Evolutionary conservation across 1,140 invertebrate species (phyloP), one percentile per base, ranked within the genome.

Genomic region (Drosophila nannoptera): DNA sequence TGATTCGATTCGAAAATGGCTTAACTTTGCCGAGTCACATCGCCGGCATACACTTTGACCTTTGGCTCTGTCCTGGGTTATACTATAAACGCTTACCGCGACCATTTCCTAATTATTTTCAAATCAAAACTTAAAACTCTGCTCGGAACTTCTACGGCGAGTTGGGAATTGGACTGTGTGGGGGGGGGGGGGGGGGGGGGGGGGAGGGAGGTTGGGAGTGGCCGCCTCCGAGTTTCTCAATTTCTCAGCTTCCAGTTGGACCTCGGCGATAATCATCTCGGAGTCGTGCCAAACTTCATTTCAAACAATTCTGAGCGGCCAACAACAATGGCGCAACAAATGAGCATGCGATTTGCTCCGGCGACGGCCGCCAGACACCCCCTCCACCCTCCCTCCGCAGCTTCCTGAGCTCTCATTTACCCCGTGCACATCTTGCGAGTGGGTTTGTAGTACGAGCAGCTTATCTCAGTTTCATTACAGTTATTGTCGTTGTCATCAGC

Each of bases 401-500:
- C 35, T 1, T 2, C 35, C 35, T 2, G 2, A n/a, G 5, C 6
- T 43, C 16, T 2, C 16, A 4, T 43, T 35, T 40, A 5, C 11
- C 33, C 8, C 12, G n/a, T 29, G 48, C 60, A 35, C 14, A 33
- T 5, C 32, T 22, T 8, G 12, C 42, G 7, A 52, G 22, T 33
- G 9, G 55, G 60, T 52, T 45, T 50, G 46, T 45, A 38, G 32
- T 35, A 58, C 38, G 12, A 50, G 45, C 73, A 70, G 77, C 77
- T 81, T 81, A 82, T 81, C 77, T 77, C 62, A 73, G 77, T 81
- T 81, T 81, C 78, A 81, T 81, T 81, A 81, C 78, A 77, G 70
- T 81, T 81, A 81, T 81, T 77, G 77, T 81, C 77, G 77, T 81
- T 81, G 77, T 81, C 77, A 82, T 81, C 77, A 81, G 77, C 58